Base-by-base conservation (phyloP, 1,140 invertebrate genomes). In the Hypothenemus hampei region DNA sequence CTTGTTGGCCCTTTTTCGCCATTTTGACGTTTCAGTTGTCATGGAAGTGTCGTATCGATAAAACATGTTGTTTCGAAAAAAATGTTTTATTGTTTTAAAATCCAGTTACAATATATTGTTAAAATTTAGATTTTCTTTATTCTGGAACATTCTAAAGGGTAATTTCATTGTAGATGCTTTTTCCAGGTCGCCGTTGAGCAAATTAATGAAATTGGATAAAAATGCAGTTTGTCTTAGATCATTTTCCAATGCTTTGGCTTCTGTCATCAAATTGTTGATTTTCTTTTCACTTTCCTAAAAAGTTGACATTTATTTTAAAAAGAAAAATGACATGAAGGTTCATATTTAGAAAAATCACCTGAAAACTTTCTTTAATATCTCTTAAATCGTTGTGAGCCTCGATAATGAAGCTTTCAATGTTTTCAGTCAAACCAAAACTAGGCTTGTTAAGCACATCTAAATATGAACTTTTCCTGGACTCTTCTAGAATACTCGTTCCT, bases 1-100 rank as follows among this genome's bases (percentile, higher is more conserved):
- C 79, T 43, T 83, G 81, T 31, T 77, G 79, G 21, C 81, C 82
- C 67, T 91, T 91, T 71, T 90, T 91, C 57, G 81, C 75, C 75
- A 77, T 78, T 16, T 10, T 31, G 19, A 43, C 40, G 2, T 43
- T 4, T 10, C 10, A 20, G 16, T 21, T 37, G 35, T 37, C 35
- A 31, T 3, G 26, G 26, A 29, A 7, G 26, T 29, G 10, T 37
- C 6, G 1, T 46, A 49, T 49, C 26, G 46, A 49, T 49, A n/a
- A 49, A 49, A 49, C 46, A 22, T 6, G 23, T 21, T 7, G 26
- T n/a, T 7, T 7, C 6, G 26, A 29, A 29, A 29, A 29, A 29
- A 6, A 6, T 29, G 26, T 6, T 29, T 29, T 29, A 7, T n/a
- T 29, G 26, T 6, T 7, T 29, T 7, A 29, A 29, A 29, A 29